Percentiles rank a stretch among this genome's conserved stretches.
These are phyloP conservation scores for Mimas tiliae DNA, from an alignment of 2,888 invertebrate genomes.

Conservation along the genomic window DNA sequence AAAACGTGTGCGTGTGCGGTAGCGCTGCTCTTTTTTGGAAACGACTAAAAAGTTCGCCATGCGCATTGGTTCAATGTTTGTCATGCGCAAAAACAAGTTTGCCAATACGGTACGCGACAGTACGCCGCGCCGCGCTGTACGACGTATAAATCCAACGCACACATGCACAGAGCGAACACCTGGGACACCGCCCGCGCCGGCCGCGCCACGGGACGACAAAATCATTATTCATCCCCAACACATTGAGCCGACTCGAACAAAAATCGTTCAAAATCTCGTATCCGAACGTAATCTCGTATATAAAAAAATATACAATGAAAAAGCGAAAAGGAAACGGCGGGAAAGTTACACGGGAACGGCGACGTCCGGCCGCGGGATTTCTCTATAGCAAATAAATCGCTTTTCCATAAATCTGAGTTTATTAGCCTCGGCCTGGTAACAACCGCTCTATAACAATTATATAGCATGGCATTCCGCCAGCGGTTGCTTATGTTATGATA, in stretches of 20 bases:
- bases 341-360: slow-evolving; percentile 53
- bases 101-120: slow-evolving; percentile 19
- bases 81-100: slow-evolving; percentile 11
- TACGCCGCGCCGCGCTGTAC: neutral
- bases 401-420: slow-evolving; percentile 38
- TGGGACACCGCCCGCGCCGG: slow-evolving; percentile 41
- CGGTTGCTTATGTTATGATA: neutral
- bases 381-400: slow-evolving; percentile 21
- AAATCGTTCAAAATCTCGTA: slow-evolving; percentile 43
- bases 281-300: slow-evolving; percentile 39
- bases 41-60: slow-evolving; percentile 18
- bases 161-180: slow-evolving; percentile 44
- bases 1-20: slow-evolving; percentile 1
- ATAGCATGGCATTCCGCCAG: neutral
- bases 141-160: slow-evolving; percentile 21
- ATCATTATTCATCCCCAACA: slow-evolving; percentile 51
- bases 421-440: slow-evolving; percentile 41
- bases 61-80: neutral
- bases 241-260: slow-evolving; percentile 39
- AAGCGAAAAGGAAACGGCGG: slow-evolving; percentile 51
- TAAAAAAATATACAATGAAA: slow-evolving; percentile 41
- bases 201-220: slow-evolving; percentile 47
- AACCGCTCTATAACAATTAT: slow-evolving; percentile 31
- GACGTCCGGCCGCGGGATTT: slow-evolving; percentile 37
- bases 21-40: slow-evolving; percentile 12